A percentile compares a stretch with the other conserved stretches of the same genome.
phyloP scores from a whole-genome alignment of 2,888 invertebrate genomes.

The Hybos culiciformis region DNA sequence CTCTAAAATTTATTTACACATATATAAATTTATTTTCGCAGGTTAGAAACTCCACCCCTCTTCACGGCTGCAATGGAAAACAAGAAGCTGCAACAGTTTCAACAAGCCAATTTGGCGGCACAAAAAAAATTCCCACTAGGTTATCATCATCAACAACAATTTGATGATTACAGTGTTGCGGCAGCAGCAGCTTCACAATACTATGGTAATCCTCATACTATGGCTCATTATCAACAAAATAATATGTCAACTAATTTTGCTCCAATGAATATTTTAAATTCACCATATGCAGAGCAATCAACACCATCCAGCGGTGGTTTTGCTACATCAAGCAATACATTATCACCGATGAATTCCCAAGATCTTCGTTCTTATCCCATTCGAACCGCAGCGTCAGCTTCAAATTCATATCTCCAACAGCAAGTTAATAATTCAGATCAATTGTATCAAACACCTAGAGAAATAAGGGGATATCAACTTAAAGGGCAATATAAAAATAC shows the following conservation, averaged over 20 bases:
- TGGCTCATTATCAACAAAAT: constrained; percentile 2
- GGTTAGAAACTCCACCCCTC: constrained; percentile 59
- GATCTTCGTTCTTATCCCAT: constrained; percentile 21
- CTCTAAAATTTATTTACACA: constrained; percentile 3
- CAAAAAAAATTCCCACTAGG: constrained; percentile 40
- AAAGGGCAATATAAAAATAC: constrained; percentile 20
- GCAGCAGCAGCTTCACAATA: constrained; percentile 35
- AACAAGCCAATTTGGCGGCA: constrained; percentile 31
- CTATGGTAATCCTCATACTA: constrained; percentile 13
- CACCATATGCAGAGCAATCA: constrained; percentile 26
- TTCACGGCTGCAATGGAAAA: constrained; percentile 53
- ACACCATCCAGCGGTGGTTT: constrained; percentile 27
- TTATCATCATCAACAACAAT: constrained; percentile 18
- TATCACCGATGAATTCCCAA: constrained; percentile 28
- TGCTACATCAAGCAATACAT: constrained; percentile 30
- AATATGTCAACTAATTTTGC: constrained; percentile 1
- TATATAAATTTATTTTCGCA: constrained; percentile 24
- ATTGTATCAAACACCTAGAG: constrained; percentile 36
- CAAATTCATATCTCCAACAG: constrained; percentile 26
- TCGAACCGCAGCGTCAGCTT: constrained; percentile 39
- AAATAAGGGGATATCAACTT: constrained; percentile 40
- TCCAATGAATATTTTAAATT: constrained; percentile 19
- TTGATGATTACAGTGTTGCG: constrained; percentile 42
- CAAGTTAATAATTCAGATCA: constrained; percentile 19
- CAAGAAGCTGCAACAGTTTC: constrained; percentile 42